Conservation (phyloP, 2,113 vertebrate species). For the Ageneiosus marmoratus region DNA sequence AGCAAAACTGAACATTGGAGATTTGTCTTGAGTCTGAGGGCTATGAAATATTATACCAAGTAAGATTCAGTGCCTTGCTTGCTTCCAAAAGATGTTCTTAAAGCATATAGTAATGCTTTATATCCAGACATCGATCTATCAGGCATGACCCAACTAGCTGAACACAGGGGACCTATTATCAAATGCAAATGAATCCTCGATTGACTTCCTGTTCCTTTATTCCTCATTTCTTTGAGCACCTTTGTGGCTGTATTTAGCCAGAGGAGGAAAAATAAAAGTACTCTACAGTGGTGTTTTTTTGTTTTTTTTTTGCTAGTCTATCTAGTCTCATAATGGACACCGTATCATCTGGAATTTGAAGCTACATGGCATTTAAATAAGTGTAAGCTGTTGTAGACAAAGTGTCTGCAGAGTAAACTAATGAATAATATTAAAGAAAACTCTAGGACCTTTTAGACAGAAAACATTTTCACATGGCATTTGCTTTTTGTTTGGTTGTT, state of each 20-base stretch:
- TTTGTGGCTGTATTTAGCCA: background rate
- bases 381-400: background rate
- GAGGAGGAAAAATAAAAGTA: background rate
- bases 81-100: constrained; percentile 5
- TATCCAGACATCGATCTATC: background rate
- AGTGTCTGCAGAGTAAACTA: background rate
- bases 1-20: background rate
- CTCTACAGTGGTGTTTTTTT: background rate
- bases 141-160: background rate
- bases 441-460: no score
- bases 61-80: background rate
- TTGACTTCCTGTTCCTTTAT: constrained; percentile 4
- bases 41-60: background rate
- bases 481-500: background rate
- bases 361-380: background rate
- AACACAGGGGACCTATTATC: constrained; percentile 14
- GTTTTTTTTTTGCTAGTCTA: no score
- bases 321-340: background rate
- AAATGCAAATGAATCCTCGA: constrained; percentile 24
- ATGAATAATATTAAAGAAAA: background rate
- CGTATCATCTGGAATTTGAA: background rate
- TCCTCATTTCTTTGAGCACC: background rate
- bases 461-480: background rate
- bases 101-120: background rate
- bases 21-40: background rate